A percentile compares a stretch with the other conserved stretches of the same genome.
phyloP scores from a whole-genome alignment of 35 echinoderm and acorn worm genomes.

The Chiridota heheva region DNA sequence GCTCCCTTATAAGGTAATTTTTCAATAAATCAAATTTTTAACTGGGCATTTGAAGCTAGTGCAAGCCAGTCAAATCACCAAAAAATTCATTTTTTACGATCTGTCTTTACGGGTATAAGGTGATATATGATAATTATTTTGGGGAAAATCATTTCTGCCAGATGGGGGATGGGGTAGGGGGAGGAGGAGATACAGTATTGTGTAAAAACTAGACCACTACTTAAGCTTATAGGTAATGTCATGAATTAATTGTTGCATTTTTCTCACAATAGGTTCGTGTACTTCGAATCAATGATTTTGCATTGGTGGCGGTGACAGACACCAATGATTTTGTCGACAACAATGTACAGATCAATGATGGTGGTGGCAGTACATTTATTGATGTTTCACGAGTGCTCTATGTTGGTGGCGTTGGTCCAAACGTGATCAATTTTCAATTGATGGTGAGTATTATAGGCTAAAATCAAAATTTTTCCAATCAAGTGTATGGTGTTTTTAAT shows the following conservation, averaged over 20 bases:
- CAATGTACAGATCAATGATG: not conserved
- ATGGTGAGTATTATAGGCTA: conserved; percentile 27
- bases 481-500: not conserved
- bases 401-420: conserved; percentile 61
- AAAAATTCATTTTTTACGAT: not conserved
- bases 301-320: conserved; percentile 64
- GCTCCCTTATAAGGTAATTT: too few relatives aligned
- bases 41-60: too few relatives aligned
- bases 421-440: not conserved
- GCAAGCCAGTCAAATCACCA: too few relatives aligned
- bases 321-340: conserved; percentile 64
- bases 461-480: not conserved
- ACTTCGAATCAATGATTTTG: conserved; percentile 84
- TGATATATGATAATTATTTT: not conserved
- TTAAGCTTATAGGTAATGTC: not conserved
- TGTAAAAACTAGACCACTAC: not conserved
- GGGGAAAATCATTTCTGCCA: too few relatives aligned
- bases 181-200: not conserved
- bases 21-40: too few relatives aligned
- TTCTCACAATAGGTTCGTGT: conserved; percentile 43
- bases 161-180: too few relatives aligned
- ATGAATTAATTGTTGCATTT: not conserved
- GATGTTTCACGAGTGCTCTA: conserved; percentile 52
- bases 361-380: conserved; percentile 16
- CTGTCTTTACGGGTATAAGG: not conserved